Conservation (phyloP, 2,113 vertebrate species). For the Argyrosomus japonicus region DNA sequence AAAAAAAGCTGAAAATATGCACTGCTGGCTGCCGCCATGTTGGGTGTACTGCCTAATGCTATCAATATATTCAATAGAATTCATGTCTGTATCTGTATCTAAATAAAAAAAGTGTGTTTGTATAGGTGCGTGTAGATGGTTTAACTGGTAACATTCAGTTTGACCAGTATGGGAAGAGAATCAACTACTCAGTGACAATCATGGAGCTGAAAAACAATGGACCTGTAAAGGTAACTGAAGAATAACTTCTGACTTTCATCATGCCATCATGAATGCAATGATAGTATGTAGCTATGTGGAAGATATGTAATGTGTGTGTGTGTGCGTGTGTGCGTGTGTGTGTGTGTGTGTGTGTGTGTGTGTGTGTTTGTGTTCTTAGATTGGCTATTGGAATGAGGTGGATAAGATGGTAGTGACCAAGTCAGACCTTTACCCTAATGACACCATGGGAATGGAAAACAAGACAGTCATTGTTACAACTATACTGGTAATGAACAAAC, state of each 20-base stretch:
- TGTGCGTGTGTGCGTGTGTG: neutral
- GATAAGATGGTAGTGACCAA: slow-evolving; percentile 98
- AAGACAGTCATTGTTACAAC: slow-evolving; percentile 97
- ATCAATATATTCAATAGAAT: too few species aligned
- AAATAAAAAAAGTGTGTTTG: slow-evolving; percentile 2
- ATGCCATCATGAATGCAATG: neutral
- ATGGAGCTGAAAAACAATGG: slow-evolving; percentile 98
- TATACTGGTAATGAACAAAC: slow-evolving; percentile 88
- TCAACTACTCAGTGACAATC: slow-evolving; percentile 96
- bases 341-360: neutral
- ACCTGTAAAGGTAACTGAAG: slow-evolving; percentile 91
- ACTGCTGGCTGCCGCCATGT: too few species aligned
- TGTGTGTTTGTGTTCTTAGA: slow-evolving; percentile 82
- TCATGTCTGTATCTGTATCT: neutral
- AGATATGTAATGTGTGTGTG: neutral
- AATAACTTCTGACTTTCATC: neutral
- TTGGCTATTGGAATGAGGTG: slow-evolving; percentile 97
- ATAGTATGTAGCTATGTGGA: neutral
- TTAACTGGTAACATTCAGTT: slow-evolving; percentile 97
- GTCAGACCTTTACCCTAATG: slow-evolving; percentile 92
- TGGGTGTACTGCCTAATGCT: too few species aligned
- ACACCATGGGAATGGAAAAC: slow-evolving; percentile 95
- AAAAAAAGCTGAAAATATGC: too few species aligned
- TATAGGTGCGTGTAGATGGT: slow-evolving; percentile 94
- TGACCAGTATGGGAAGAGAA: slow-evolving; percentile 95